Percentiles rank a stretch among this genome's conserved stretches.
Conservation (phyloP, 35 echinoderm and acorn worm genomes). For the Ophioderma brevispina region DNA sequence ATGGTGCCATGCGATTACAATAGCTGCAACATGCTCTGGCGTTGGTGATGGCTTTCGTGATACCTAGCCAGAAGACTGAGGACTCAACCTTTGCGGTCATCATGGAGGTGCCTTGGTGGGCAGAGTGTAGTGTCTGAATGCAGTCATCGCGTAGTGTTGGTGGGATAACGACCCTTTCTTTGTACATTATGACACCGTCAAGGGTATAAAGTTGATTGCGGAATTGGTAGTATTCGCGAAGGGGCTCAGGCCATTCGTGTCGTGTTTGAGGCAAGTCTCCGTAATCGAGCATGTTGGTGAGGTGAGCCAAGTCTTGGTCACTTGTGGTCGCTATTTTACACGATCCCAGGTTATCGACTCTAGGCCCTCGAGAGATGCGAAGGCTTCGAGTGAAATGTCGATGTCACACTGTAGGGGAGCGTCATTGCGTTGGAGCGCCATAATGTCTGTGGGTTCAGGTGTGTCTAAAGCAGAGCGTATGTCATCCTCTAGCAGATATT, state of each 20-base stretch:
- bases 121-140: conserved; percentile 53
- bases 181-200: conserved; percentile 38
- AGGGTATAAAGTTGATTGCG: conserved; percentile 29
- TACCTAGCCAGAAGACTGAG: conserved; percentile 66
- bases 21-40: neutral
- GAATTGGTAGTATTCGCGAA: conserved; percentile 14
- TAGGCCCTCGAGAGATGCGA: neutral
- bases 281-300: conserved; percentile 19
- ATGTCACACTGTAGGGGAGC: too few relatives aligned
- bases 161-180: conserved; percentile 50
- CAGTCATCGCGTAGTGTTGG: conserved; percentile 25
- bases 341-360: conserved; percentile 43
- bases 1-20: conserved; percentile 56
- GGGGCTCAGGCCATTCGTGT: too few relatives aligned
- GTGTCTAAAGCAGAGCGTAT: neutral
- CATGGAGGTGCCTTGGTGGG: conserved; percentile 47
- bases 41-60: neutral
- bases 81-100: conserved; percentile 41
- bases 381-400: too few relatives aligned
- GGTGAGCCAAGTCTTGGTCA: conserved; percentile 31
- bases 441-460: neutral
- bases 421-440: too few relatives aligned
- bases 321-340: conserved; percentile 23
- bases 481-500: neutral
- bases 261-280: conserved; percentile 2